Evolutionary conservation across 2,888 invertebrate genomes (phyloP), one percentile per base, ranked within the genome.

Genomic region (Chymomyza amoena): DNA sequence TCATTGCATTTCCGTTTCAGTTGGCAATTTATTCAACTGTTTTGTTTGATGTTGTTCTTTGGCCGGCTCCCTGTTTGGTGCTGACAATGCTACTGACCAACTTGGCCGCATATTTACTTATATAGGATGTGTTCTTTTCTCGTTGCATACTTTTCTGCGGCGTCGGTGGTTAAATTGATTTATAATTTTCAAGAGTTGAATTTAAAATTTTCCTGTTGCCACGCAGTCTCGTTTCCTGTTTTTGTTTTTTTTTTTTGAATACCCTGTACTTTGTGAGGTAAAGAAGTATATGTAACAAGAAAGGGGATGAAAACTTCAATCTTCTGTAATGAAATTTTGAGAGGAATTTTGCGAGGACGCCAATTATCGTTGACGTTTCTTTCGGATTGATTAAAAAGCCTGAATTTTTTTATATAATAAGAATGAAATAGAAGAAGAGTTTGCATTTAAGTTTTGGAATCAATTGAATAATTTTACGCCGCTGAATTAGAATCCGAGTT

Each of bases 1-100:
- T 84, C 84, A 84, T 88, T 86, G 87, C 79, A 75, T 76, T 88
- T 84, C 84, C 84, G 88, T 86, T 84, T 77, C 78, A 84, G 76
- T 78, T 84, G 88, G 84, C 87, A 84, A 84, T 84, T 84, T 86
- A 84, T 88, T 81, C 79, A 86, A 76, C 78, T 45, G 39, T 83
- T 84, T 50, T 20, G n/a, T 61, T 63, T 67, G 71, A 74, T 16
- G n/a, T 51, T 51, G 50, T 6, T 10, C 36, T 2, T 64, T 36
- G 39, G 36, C 16, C n/a, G n/a, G 50, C 4, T 10, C 28, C 54
- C n/a, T 51, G 10, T 75, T 79, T 15, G 60, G 71, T 68, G 73
- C 80, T 73, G 70, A 73, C 39, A 45, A 45, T 13, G 39, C 39
- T 10, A 45, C 39, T 10, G 39, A 13, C 39, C 39, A 79, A 77